Evolutionary conservation across 2,797 vertebrate genomes (phyloP).

Genomic region (Cottoperca gobio): DNA sequence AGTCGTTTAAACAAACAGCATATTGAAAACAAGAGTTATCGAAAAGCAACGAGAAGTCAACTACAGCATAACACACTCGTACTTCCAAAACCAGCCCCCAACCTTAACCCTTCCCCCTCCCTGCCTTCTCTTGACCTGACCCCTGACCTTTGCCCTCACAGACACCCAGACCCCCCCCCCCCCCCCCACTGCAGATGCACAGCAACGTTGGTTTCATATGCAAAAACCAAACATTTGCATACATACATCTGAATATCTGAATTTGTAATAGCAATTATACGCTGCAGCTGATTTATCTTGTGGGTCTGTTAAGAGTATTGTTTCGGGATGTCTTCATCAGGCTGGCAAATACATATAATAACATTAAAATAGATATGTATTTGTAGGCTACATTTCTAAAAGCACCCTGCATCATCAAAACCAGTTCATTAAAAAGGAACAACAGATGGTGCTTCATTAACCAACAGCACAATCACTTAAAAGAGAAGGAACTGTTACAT

Average conservation of each 20-base stretch:
- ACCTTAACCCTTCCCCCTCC: conserved; percentile 29
- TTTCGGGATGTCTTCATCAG: neutral
- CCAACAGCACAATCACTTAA: neutral
- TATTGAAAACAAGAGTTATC: neutral
- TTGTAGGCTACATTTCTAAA: neutral
- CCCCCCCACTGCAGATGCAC: conserved; percentile 57
- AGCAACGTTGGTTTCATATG: conserved; percentile 55
- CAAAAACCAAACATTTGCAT: conserved; percentile 62
- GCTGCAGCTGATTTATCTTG: neutral
- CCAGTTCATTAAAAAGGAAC: neutral
- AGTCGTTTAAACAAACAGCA: neutral
- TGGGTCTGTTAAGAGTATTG: neutral
- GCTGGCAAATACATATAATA: neutral
- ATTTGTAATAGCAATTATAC: conserved; percentile 30
- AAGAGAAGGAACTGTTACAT: neutral
- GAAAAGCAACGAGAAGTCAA: neutral
- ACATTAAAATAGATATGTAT: neutral
- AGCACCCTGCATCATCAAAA: neutral
- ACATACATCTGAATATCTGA: conserved; percentile 53
- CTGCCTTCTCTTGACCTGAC: conserved; percentile 54
- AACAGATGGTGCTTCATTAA: neutral
- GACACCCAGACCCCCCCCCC: conserved; percentile 48
- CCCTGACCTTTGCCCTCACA: conserved; percentile 57
- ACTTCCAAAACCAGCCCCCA: neutral
- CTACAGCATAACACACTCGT: neutral